A percentile compares a stretch with the other conserved stretches of the same genome.
phyloP scores from a whole-genome alignment of 1,140 invertebrate species.

The Pinna nobilis region DNA sequence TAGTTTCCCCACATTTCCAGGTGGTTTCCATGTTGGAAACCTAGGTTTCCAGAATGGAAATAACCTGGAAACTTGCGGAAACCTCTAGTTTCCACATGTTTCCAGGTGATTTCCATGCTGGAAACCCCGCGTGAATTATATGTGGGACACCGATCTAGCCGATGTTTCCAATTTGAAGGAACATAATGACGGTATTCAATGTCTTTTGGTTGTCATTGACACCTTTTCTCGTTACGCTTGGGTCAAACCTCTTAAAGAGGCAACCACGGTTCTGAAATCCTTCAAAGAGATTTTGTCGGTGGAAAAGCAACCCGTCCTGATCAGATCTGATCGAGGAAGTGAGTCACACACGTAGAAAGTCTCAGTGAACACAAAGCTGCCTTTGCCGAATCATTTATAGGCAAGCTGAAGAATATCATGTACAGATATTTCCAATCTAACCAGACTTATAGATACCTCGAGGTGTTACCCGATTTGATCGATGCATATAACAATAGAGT shows the following conservation, averaged over 20 bases:
- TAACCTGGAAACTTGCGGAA: too few species aligned
- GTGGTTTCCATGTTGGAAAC: too few species aligned
- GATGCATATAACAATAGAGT: slow-evolving; percentile 10
- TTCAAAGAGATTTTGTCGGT: slow-evolving; percentile 13
- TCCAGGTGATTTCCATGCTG: too few species aligned
- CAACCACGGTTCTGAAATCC: background rate
- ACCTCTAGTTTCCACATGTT: too few species aligned
- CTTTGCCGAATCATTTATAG: slow-evolving; percentile 12
- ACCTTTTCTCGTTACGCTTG: slow-evolving; percentile 16
- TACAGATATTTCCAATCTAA: slow-evolving; percentile 29
- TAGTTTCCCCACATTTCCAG: too few species aligned
- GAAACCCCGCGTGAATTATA: slow-evolving; percentile 11
- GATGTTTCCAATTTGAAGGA: background rate
- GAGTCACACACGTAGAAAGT: slow-evolving; percentile 22
- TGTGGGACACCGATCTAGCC: slow-evolving; percentile 23
- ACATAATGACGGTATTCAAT: slow-evolving; percentile 16
- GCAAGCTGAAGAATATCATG: slow-evolving; percentile 7
- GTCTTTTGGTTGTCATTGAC: slow-evolving; percentile 27
- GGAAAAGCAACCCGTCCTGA: background rate
- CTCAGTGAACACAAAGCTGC: slow-evolving; percentile 6
- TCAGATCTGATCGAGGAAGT: slow-evolving; percentile 5
- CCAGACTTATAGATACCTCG: slow-evolving; percentile 10
- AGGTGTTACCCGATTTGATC: slow-evolving; percentile 18
- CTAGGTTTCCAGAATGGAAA: too few species aligned
- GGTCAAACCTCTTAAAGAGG: slow-evolving; percentile 7